Evolutionary conservation across 2,888 invertebrate species (phyloP).

Genomic region (Candidula unifasciata): DNA sequence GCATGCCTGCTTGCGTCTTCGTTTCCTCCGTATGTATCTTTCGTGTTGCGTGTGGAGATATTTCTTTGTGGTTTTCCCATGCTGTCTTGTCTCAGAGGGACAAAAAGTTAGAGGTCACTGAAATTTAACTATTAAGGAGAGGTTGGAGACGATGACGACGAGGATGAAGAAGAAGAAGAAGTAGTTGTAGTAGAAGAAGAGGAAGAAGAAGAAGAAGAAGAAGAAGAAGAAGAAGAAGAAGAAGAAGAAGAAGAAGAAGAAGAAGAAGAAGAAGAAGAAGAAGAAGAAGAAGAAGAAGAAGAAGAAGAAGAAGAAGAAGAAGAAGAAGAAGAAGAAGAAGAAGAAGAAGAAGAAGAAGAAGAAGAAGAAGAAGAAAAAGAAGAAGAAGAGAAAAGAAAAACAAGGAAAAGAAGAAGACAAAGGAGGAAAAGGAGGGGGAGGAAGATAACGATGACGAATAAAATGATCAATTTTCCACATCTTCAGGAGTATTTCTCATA

Average conservation of each 20-base stretch:
- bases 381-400: neutral
- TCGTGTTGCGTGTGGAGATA: neutral
- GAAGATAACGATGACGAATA: no score
- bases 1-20: neutral
- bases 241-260: no score
- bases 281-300: neutral
- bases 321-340: slow-evolving; percentile 11
- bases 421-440: no score
- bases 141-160: neutral
- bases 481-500: no score
- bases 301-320: slow-evolving; percentile 5
- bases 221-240: no score
- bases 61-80: neutral
- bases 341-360: slow-evolving; percentile 5
- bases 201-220: no score
- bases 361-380: neutral
- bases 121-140: neutral
- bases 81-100: neutral
- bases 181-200: neutral
- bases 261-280: no score
- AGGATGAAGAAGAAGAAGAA: neutral
- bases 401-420: no score
- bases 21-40: neutral
- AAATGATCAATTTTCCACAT: no score
- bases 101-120: neutral